Base-by-base conservation (phyloP, 2,888 invertebrate species). In the Ptychoptera contaminata region DNA sequence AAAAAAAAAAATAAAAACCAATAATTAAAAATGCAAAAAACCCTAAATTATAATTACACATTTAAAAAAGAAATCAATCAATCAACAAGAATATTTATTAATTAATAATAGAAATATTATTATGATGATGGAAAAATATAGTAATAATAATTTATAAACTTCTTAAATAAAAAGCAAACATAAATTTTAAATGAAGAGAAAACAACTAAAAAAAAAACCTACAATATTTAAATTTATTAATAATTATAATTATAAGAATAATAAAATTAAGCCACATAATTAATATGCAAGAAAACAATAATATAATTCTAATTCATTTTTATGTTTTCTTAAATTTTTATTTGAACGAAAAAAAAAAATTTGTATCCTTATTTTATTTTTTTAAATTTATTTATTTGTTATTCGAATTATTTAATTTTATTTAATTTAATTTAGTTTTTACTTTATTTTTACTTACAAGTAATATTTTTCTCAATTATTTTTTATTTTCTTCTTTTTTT, bases 391-490 rank as follows among this genome's bases (percentile, higher is more conserved):
- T 23, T 23, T 23, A 5, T 23, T 23, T 23, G 23, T 23, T 23
- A 23, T 23, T 23, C 7, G 23, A 23, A 23, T 23, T 23, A 23
- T 23, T 23, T 23, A 23, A 23, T 23, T 23, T 23, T 5, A 23
- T 23, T 23, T 23, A 23, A 7, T 23, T 23, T 23, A 5, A 23
- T 23, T 23, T 23, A 5, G 3, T 23, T 23, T 23, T 23, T 23
- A 3, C 7, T 23, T 23, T 23, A 23, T 7, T 23, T 5, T 23
- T 23, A 23, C 23, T 23, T 23, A 56, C 55, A 58, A 57, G 56
- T 53, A 54, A 50, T 57, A 50, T 51, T 52, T 49, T 49, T 50
- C 23, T 23, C 23, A 23, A 23, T 23, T 23, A 23, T 23, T 23
- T 23, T 23, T 7, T 23, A 5, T 23, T 23, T 23, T 23, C 7